phyloP scores from a whole-genome alignment of 92 coral and sea anemone species.

The Virgularia gustaviana region DNA sequence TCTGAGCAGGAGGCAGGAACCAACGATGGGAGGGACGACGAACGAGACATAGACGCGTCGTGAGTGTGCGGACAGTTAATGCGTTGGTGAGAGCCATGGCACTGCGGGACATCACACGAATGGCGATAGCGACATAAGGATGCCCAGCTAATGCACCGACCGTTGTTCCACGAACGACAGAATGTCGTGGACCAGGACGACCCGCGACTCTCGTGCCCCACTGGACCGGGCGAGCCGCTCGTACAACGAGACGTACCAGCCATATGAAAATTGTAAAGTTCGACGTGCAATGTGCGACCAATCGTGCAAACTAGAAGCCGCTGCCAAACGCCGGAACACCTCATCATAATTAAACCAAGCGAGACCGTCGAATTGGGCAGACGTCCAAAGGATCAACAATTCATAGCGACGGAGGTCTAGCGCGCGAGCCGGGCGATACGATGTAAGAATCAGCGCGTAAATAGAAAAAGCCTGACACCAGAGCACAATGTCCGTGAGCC shows the following conservation, averaged over 20 bases:
- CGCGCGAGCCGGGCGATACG: too few relatives aligned
- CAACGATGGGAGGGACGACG: not conserved
- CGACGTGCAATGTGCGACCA: not conserved
- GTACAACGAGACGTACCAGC: not conserved
- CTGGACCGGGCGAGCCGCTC: not conserved
- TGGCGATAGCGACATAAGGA: too few relatives aligned
- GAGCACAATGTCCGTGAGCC: too few relatives aligned
- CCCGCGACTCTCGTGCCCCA: not conserved
- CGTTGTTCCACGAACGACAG: not conserved
- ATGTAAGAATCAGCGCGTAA: too few relatives aligned
- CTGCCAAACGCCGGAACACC: not conserved
- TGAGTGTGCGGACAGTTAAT: not conserved
- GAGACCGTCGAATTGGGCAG: not conserved
- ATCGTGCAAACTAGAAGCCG: not conserved
- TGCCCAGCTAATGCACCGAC: not conserved
- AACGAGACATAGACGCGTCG: not conserved
- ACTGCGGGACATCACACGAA: too few relatives aligned
- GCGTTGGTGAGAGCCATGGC: not conserved
- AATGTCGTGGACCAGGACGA: not conserved
- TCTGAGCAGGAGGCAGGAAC: too few relatives aligned
- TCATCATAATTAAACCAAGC: slow-evolving; percentile 8
- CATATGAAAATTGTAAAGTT: not conserved
- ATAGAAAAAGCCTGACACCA: too few relatives aligned
- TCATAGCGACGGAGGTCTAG: too few relatives aligned
- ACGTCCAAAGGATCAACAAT: not conserved